phyloP scores from a whole-genome alignment of 2,113 vertebrate species.

The Eptesicus fuscus region DNA sequence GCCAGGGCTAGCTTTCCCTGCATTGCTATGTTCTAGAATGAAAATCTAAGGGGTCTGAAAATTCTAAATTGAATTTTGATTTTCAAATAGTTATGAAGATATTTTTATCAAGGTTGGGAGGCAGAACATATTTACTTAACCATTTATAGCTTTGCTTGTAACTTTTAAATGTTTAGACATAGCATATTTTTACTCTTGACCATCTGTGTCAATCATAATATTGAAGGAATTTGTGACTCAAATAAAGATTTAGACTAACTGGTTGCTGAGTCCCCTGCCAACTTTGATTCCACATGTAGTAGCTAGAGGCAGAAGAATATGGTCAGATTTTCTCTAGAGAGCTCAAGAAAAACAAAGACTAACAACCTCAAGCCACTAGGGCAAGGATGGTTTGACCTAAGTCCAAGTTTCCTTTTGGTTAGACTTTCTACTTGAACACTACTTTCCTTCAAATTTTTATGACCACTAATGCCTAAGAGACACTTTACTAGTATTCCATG shows the following conservation, averaged over 20 bases:
- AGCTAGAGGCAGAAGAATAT: background rate
- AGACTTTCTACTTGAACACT: background rate
- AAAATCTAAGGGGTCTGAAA: background rate
- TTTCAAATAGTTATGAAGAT: background rate
- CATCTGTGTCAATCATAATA: background rate
- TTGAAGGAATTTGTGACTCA: background rate
- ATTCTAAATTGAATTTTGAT: background rate
- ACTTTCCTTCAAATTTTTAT: constrained; percentile 8
- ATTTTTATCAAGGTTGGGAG: background rate
- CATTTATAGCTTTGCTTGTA: background rate
- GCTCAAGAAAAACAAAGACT: constrained; percentile 45
- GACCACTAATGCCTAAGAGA: background rate
- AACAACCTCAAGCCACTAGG: constrained; percentile 33
- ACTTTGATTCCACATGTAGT: background rate
- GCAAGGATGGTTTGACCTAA: constrained; percentile 33
- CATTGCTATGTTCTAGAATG: background rate
- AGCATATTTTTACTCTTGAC: background rate
- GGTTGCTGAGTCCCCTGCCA: background rate
- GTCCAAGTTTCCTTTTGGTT: constrained; percentile 51
- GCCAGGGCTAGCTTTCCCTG: background rate
- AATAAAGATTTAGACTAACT: background rate
- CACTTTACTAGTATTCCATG: background rate
- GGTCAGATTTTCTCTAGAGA: constrained; percentile 13
- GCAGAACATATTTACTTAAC: background rate
- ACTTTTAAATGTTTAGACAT: constrained; percentile 24